phyloP scores from a whole-genome alignment of 2,888 invertebrate species.

The Pinctada fucata region DNA sequence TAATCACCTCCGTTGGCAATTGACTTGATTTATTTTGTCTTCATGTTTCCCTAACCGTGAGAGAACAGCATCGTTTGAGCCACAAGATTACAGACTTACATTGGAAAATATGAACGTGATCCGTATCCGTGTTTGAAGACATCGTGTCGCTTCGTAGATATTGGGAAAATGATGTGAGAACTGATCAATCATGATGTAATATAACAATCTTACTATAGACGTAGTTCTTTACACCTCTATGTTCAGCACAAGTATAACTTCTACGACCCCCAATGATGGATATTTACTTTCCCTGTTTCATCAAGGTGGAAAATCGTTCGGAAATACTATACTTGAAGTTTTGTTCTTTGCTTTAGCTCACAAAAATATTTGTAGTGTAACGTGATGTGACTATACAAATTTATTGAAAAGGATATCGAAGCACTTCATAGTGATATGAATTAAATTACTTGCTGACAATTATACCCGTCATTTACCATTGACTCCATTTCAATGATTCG shows the following conservation, averaged over 20 bases:
- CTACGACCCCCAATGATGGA: background rate
- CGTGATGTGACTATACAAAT: background rate
- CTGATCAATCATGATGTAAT: conserved; percentile 1
- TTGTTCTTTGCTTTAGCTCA: background rate
- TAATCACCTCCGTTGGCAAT: background rate
- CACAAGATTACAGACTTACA: background rate
- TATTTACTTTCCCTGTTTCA: background rate
- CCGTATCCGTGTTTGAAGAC: background rate
- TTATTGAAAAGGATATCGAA: no score
- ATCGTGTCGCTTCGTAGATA: background rate
- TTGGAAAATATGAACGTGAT: background rate
- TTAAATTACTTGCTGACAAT: no score
- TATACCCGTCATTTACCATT: background rate
- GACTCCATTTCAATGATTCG: background rate
- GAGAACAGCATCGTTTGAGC: background rate
- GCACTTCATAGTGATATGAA: no score
- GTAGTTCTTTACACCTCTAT: background rate
- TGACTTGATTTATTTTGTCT: background rate
- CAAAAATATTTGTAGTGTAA: background rate
- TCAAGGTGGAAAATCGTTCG: background rate
- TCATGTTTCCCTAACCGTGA: background rate
- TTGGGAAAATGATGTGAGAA: background rate
- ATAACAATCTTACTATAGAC: background rate
- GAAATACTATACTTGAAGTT: background rate
- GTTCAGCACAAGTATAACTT: background rate